Percentiles rank a stretch among this genome's conserved stretches.
phyloP scores from a whole-genome alignment of 2,113 vertebrate species.

The Syrmaticus mikado region DNA sequence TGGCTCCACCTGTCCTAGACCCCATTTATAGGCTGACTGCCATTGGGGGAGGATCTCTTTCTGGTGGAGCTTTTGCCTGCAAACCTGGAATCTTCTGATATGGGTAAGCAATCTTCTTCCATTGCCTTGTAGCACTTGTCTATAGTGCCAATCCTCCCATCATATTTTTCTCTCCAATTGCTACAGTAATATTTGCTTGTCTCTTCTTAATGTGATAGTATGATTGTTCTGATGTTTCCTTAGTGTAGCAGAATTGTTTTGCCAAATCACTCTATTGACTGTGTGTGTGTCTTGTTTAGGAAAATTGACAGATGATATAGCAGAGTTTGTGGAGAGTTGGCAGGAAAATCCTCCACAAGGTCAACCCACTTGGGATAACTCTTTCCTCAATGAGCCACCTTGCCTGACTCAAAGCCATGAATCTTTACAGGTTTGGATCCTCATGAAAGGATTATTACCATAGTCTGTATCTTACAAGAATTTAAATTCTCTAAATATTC shows the following conservation, averaged over 20 bases:
- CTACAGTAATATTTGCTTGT: background rate
- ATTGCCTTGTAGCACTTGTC: no score
- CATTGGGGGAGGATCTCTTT: no score
- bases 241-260: background rate
- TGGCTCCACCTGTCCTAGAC: no score
- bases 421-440: slow-evolving; percentile 80
- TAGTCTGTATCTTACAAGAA: background rate
- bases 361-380: slow-evolving; percentile 48
- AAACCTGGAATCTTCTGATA: no score
- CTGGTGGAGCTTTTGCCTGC: no score
- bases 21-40: no score
- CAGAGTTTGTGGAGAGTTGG: slow-evolving; percentile 94
- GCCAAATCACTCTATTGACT: background rate
- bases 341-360: slow-evolving; percentile 82
- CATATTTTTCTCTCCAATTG: no score
- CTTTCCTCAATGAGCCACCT: slow-evolving; percentile 81
- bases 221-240: background rate
- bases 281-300: slow-evolving; percentile 74
- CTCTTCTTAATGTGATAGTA: background rate
- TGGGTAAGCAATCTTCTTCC: no score
- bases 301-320: slow-evolving; percentile 87
- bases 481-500: background rate
- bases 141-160: no score
- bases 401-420: slow-evolving; percentile 80
- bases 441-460: background rate